Evolutionary conservation across 64 coral and sea anemone genomes (phyloP).

Genomic region (Montipora foliosa): DNA sequence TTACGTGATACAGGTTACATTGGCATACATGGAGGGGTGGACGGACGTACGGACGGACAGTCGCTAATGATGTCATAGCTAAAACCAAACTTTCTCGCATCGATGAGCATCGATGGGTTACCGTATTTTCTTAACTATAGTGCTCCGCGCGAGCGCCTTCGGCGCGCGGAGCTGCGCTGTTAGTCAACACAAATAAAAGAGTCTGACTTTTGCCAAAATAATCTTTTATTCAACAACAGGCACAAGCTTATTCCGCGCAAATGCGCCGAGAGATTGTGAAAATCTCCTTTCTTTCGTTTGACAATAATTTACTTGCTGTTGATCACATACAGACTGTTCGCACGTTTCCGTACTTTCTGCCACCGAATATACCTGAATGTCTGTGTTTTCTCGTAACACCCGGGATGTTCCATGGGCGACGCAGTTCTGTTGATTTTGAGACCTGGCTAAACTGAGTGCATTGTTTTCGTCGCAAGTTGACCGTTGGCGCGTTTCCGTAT

Average conservation of each 20-base stretch:
- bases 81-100: too few relatives aligned
- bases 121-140: too few relatives aligned
- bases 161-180: too few relatives aligned
- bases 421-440: constrained; percentile 25
- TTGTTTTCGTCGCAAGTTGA: constrained; percentile 9
- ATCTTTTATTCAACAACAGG: constrained; percentile 26
- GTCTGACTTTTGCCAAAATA: too few relatives aligned
- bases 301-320: not conserved
- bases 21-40: too few relatives aligned
- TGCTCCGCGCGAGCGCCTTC: too few relatives aligned
- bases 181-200: too few relatives aligned
- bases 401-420: not conserved
- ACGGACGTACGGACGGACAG: too few relatives aligned
- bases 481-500: not conserved
- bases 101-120: too few relatives aligned
- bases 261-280: constrained; percentile 24
- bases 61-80: too few relatives aligned
- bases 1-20: too few relatives aligned
- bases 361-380: not conserved
- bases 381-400: not conserved
- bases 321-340: constrained; percentile 16
- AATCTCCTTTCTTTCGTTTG: not conserved
- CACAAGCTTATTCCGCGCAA: not conserved
- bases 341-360: not conserved
- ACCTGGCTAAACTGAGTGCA: not conserved